Evolutionary conservation across 2,113 vertebrate genomes (phyloP).

Genomic region (Xenopus tropicalis): UCB_Xtro_10.0 CM004443.2:23591001-23591500

Average conservation of each 20-base stretch:
- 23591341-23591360: conserved; percentile 49
- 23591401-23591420: conserved; percentile 24
- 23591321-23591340: conserved; percentile 59
- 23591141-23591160: conserved; percentile 61
- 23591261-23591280: conserved; percentile 70
- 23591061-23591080: conserved; percentile 47
- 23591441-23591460: no score
- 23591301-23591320: conserved; percentile 59
- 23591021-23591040: conserved; percentile 67
- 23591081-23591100: no score
- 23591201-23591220: conserved; percentile 74
- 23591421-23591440: no score
- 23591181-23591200: conserved; percentile 67
- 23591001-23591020: conserved; percentile 64
- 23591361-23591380: conserved; percentile 46
- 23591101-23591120: no score
- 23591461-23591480: no score
- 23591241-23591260: conserved; percentile 66
- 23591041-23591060: conserved; percentile 53
- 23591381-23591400: conserved; percentile 45
- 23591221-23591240: conserved; percentile 71
- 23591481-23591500: no score
- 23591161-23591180: conserved; percentile 69
- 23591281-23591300: conserved; percentile 71
- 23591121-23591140: conserved; percentile 33